A percentile compares a stretch with the other conserved stretches of the same genome.
Evolutionary conservation across 2,888 invertebrate species (phyloP).

Genomic region (Epinotia demarniana): DNA sequence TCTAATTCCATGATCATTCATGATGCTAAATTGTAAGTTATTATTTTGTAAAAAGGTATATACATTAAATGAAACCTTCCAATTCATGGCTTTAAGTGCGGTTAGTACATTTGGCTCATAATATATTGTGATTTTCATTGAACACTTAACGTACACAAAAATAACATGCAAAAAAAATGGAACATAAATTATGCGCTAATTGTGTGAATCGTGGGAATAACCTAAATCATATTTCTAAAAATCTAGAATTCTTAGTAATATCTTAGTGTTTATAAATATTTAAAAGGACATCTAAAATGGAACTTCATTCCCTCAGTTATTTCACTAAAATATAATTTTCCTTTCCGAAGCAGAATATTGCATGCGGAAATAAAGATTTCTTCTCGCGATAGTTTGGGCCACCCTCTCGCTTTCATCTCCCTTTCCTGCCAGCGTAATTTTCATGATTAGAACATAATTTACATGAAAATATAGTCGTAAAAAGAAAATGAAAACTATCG

Average conservation of each 20-base stretch:
- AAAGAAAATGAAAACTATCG: neutral
- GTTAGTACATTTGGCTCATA: too few species aligned
- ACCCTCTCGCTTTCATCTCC: constrained; percentile 49
- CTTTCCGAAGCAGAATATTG: constrained; percentile 56
- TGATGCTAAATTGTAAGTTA: too few species aligned
- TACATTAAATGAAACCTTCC: too few species aligned
- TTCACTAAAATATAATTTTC: constrained; percentile 42
- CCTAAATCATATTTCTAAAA: too few species aligned
- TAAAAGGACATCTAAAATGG: constrained; percentile 5
- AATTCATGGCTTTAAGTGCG: too few species aligned
- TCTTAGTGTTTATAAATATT: neutral
- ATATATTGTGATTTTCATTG: too few species aligned
- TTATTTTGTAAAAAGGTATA: too few species aligned
- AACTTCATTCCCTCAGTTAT: constrained; percentile 15
- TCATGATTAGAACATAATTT: constrained; percentile 61
- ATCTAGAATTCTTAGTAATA: neutral
- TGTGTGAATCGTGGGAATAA: too few species aligned
- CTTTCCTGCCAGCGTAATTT: constrained; percentile 62
- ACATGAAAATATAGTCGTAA: neutral
- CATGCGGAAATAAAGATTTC: constrained; percentile 57
- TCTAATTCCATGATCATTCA: too few species aligned
- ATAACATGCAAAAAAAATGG: too few species aligned
- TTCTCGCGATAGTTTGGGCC: constrained; percentile 56
- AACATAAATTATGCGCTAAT: too few species aligned
- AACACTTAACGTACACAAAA: too few species aligned